phyloP scores from a whole-genome alignment of 2,113 vertebrate species.

The Panthera leo region DNA sequence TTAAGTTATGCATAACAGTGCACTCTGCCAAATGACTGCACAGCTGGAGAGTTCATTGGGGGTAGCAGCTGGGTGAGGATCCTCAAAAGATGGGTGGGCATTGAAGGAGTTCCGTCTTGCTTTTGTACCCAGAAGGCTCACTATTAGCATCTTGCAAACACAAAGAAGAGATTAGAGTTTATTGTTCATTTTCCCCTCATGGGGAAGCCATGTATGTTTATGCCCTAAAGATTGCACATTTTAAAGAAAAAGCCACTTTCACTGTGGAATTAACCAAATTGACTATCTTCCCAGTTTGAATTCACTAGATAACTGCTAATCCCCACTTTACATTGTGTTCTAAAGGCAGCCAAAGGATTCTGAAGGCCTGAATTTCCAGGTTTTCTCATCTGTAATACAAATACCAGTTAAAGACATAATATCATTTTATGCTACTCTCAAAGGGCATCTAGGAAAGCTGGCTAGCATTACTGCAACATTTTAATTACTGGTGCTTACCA shows the following conservation, averaged over 20 bases:
- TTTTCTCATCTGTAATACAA: slow-evolving; percentile 63
- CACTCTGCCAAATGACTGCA: slow-evolving; percentile 74
- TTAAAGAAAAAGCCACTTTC: slow-evolving; percentile 57
- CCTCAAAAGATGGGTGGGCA: slow-evolving; percentile 74
- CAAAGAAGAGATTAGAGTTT: slow-evolving; percentile 76
- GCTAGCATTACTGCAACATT: slow-evolving; percentile 78
- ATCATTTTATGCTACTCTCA: slow-evolving; percentile 74
- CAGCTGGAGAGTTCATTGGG: slow-evolving; percentile 79
- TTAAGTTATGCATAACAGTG: slow-evolving; percentile 79
- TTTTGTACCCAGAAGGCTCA: slow-evolving; percentile 71
- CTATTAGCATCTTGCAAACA: slow-evolving; percentile 67
- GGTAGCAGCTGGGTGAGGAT: slow-evolving; percentile 77
- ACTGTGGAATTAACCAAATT: slow-evolving; percentile 73
- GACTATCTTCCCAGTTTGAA: slow-evolving; percentile 67
- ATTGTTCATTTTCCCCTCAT: slow-evolving; percentile 69
- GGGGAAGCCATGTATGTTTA: slow-evolving; percentile 74
- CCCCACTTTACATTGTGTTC: slow-evolving; percentile 61
- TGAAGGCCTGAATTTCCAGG: slow-evolving; percentile 71
- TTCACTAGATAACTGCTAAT: slow-evolving; percentile 72
- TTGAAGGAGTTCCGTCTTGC: slow-evolving; percentile 71
- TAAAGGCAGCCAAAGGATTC: slow-evolving; percentile 59
- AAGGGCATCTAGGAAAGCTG: slow-evolving; percentile 79
- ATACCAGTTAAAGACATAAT: slow-evolving; percentile 71
- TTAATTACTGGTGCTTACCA: slow-evolving; percentile 83
- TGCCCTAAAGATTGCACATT: slow-evolving; percentile 52